These are phyloP conservation scores for Dasypogon diadema DNA, from an alignment of 2,888 invertebrate genomes.

Conservation along the genomic window DNA sequence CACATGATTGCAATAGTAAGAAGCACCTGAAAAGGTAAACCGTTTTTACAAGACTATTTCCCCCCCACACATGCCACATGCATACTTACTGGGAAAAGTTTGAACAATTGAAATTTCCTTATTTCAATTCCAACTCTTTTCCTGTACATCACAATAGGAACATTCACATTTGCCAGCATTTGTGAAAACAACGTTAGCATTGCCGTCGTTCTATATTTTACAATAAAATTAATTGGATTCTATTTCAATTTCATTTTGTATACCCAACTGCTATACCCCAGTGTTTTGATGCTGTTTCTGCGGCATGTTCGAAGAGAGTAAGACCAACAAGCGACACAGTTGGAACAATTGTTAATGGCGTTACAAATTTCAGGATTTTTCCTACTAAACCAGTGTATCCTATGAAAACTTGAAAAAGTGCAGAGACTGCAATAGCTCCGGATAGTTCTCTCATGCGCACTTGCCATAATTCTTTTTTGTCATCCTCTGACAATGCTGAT, in stretches of 20 bases:
- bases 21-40: slow-evolving; percentile 70
- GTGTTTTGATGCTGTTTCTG: slow-evolving; percentile 82
- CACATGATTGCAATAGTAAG: slow-evolving; percentile 83
- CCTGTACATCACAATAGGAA: slow-evolving; percentile 74
- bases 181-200: slow-evolving; percentile 85
- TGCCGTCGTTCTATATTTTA: slow-evolving; percentile 75
- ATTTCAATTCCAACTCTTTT: slow-evolving; percentile 72
- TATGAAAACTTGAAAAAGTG: slow-evolving; percentile 80
- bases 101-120: slow-evolving; percentile 78
- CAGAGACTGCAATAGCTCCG: slow-evolving; percentile 85
- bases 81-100: slow-evolving; percentile 78
- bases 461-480: slow-evolving; percentile 78
- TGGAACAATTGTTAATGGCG: slow-evolving; percentile 86
- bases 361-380: slow-evolving; percentile 79
- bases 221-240: neutral
- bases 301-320: slow-evolving; percentile 85
- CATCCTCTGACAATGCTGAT: slow-evolving; percentile 71
- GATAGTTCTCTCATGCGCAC: slow-evolving; percentile 83
- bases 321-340: slow-evolving; percentile 87
- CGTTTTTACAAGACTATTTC: neutral
- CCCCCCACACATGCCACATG: neutral
- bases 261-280: slow-evolving; percentile 88
- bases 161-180: slow-evolving; percentile 76
- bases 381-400: slow-evolving; percentile 82
- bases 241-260: slow-evolving; percentile 56